These are phyloP conservation scores for Blennius ocellaris DNA, from an alignment of 2,113 vertebrate genomes.

Conservation along the genomic window DNA sequence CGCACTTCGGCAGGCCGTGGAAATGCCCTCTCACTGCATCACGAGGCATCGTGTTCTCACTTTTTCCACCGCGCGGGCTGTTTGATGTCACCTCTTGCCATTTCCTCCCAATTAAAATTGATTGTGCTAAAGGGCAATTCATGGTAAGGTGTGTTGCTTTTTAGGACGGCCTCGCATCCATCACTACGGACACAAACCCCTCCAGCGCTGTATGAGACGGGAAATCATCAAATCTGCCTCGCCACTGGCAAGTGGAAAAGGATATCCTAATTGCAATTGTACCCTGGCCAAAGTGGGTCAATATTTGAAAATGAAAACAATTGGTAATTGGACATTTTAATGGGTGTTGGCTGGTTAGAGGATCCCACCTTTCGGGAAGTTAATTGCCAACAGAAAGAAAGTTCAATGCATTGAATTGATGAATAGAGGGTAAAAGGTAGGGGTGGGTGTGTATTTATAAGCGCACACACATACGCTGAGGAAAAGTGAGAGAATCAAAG, in stretches of 20 bases:
- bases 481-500: constrained; percentile 41
- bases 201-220: constrained; percentile 16
- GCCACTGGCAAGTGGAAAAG: constrained; percentile 61
- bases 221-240: constrained; percentile 57
- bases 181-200: constrained; percentile 50
- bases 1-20: constrained; percentile 46
- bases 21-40: constrained; percentile 28
- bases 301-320: constrained; percentile 69
- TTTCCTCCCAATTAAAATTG: constrained; percentile 59
- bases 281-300: constrained; percentile 55
- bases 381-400: constrained; percentile 37
- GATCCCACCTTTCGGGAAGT: constrained; percentile 36
- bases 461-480: constrained; percentile 6
- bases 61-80: constrained; percentile 57
- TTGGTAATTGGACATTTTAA: constrained; percentile 54
- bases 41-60: constrained; percentile 50
- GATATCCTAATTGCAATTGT: constrained; percentile 68
- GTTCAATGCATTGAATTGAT: constrained; percentile 42
- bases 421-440: constrained; percentile 21
- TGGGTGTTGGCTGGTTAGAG: constrained; percentile 24
- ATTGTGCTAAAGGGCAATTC: constrained; percentile 68
- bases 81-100: constrained; percentile 60
- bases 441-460: background rate
- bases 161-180: constrained; percentile 57
- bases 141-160: constrained; percentile 65